phyloP scores from a whole-genome alignment of 35 echinoderm and acorn worm species.

The Heliocidaris tuberculata region DNA sequence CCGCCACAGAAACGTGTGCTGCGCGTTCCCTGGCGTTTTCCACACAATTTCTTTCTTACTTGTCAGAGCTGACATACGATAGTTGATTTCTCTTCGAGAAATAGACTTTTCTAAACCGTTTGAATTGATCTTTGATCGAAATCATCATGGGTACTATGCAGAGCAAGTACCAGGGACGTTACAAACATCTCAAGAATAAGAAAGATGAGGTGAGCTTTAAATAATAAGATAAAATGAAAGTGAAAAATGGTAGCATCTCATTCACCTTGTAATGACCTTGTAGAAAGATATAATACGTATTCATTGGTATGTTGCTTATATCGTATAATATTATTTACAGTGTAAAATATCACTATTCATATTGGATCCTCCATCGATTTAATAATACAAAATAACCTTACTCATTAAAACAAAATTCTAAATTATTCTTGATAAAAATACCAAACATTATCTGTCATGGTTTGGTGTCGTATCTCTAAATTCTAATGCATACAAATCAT shows the following conservation, averaged over 20 bases:
- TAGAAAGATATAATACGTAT: too few species aligned
- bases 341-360: neutral
- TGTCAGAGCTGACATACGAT: neutral
- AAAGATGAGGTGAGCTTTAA: neutral
- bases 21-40: neutral
- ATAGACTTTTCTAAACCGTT: neutral
- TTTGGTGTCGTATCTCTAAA: too few species aligned
- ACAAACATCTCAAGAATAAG: neutral
- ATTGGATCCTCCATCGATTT: neutral
- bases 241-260: neutral
- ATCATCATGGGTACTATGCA: neutral
- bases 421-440: neutral
- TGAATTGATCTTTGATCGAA: neutral
- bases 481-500: too few species aligned
- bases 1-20: neutral
- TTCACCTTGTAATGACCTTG: neutral
- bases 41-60: neutral
- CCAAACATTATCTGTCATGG: too few species aligned
- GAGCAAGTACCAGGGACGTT: slow-evolving; percentile 7
- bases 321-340: neutral
- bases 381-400: neutral
- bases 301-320: neutral
- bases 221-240: neutral
- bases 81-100: neutral
- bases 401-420: neutral